Evolutionary conservation across 2,797 vertebrate species (phyloP).

Genomic region (Neosilurus hyrtlii): DNA sequence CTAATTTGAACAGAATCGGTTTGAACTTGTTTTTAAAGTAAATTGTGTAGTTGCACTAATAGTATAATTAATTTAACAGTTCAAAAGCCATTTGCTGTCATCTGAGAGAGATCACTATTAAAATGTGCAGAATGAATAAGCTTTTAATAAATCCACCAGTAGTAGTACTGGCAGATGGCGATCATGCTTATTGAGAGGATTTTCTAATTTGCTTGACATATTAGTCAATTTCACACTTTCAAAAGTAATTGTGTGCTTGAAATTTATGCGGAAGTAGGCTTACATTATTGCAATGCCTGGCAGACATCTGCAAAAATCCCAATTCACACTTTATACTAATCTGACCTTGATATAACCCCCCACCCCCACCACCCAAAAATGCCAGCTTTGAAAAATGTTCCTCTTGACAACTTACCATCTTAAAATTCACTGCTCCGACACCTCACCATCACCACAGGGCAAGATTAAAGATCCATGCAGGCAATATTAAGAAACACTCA

Average conservation of each 20-base stretch:
- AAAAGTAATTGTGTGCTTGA: constrained; percentile 79
- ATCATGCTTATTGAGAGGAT: constrained; percentile 22
- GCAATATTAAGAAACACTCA: constrained; percentile 82
- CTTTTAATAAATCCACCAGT: constrained; percentile 15
- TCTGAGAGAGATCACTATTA: constrained; percentile 3
- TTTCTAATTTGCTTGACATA: constrained; percentile 35
- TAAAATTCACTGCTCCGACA: constrained; percentile 89
- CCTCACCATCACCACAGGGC: constrained; percentile 80
- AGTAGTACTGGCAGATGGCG: constrained; percentile 29
- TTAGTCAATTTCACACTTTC: constrained; percentile 83
- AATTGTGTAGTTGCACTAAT: background rate
- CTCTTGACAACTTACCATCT: constrained; percentile 83
- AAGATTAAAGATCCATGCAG: constrained; percentile 79
- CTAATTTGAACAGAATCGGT: background rate
- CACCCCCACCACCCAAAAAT: constrained; percentile 67
- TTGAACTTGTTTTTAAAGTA: background rate
- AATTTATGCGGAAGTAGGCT: constrained; percentile 81
- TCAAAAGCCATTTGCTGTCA: background rate
- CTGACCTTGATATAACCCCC: constrained; percentile 85
- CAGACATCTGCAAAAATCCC: constrained; percentile 87
- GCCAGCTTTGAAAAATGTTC: constrained; percentile 79
- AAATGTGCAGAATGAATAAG: constrained; percentile 1
- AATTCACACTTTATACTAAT: constrained; percentile 88
- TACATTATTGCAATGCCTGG: constrained; percentile 71
- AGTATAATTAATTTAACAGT: background rate